phyloP scores from a whole-genome alignment of 2,888 invertebrate species.

The Chloroclystis v-ata region DNA sequence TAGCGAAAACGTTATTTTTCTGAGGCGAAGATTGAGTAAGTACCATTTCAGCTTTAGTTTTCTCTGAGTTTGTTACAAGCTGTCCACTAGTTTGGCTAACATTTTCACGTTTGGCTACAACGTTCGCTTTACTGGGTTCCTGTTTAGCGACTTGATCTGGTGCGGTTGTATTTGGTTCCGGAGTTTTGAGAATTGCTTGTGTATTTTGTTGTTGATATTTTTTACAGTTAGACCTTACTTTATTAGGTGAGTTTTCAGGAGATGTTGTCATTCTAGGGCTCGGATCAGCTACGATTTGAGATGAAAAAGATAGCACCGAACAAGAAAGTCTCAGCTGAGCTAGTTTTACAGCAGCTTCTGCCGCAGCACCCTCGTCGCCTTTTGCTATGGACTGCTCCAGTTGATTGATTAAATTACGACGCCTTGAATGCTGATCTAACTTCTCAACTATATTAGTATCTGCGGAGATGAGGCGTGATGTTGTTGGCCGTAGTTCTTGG shows the following conservation, averaged over 20 bases:
- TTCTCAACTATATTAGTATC: slow-evolving; percentile 8
- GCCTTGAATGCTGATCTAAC: slow-evolving; percentile 49
- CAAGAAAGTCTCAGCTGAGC: slow-evolving; percentile 87
- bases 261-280: slow-evolving; percentile 26
- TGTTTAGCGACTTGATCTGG: neutral
- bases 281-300: slow-evolving; percentile 56
- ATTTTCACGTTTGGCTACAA: slow-evolving; percentile 5
- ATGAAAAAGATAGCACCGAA: slow-evolving; percentile 77
- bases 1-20: slow-evolving; percentile 12
- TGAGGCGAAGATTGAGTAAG: slow-evolving; percentile 6
- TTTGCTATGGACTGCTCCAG: slow-evolving; percentile 87
- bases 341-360: slow-evolving; percentile 85
- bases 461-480: slow-evolving; percentile 3
- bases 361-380: slow-evolving; percentile 86
- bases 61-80: neutral
- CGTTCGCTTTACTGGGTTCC: neutral
- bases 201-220: slow-evolving; percentile 2
- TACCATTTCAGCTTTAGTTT: slow-evolving; percentile 10
- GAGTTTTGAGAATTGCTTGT: slow-evolving; percentile 5
- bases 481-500: slow-evolving; percentile 1
- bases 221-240: neutral
- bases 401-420: slow-evolving; percentile 79
- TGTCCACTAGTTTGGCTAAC: slow-evolving; percentile 1
- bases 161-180: neutral
- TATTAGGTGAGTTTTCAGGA: slow-evolving; percentile 1